These are phyloP conservation scores for Allobates femoralis DNA, from an alignment of 2,797 vertebrate genomes.

Conservation along the genomic window DNA sequence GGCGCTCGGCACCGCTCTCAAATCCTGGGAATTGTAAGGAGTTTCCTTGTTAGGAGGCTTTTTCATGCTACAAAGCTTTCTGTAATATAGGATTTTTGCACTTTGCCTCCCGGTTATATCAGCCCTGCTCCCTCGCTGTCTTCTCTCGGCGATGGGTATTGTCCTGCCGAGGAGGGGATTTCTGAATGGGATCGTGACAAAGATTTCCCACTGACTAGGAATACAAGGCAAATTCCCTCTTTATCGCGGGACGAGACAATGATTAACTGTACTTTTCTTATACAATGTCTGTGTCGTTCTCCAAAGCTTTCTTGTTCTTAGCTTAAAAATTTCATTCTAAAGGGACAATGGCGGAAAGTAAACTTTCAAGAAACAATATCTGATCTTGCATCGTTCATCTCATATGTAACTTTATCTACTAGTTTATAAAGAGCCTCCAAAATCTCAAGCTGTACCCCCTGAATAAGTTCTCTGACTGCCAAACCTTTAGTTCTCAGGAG, in stretches of 20 bases:
- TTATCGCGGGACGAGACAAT: neutral
- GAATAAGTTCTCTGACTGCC: too few species aligned
- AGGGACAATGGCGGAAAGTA: slow-evolving; percentile 10
- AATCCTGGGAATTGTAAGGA: slow-evolving; percentile 54
- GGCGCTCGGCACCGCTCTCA: slow-evolving; percentile 12
- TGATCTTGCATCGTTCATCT: neutral
- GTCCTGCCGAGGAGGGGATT: slow-evolving; percentile 44
- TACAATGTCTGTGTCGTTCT: neutral
- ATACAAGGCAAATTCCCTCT: slow-evolving; percentile 30
- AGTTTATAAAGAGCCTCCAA: neutral
- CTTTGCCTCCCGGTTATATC: slow-evolving; percentile 56
- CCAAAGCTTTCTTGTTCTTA: neutral
- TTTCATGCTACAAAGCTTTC: slow-evolving; percentile 51
- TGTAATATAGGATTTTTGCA: slow-evolving; percentile 58
- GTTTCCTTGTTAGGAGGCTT: slow-evolving; percentile 54
- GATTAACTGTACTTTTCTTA: slow-evolving; percentile 31
- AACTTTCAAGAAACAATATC: neutral
- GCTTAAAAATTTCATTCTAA: neutral
- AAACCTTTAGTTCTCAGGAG: too few species aligned
- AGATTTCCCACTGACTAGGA: slow-evolving; percentile 41
- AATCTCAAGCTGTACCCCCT: too few species aligned
- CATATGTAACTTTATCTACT: slow-evolving; percentile 8
- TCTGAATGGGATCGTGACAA: slow-evolving; percentile 43
- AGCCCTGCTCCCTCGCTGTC: slow-evolving; percentile 52
- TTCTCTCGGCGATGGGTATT: slow-evolving; percentile 45